Evolutionary conservation across 2,113 vertebrate genomes (phyloP), one percentile per base, ranked within the genome.

Genomic region (Rutilus rutilus): DNA sequence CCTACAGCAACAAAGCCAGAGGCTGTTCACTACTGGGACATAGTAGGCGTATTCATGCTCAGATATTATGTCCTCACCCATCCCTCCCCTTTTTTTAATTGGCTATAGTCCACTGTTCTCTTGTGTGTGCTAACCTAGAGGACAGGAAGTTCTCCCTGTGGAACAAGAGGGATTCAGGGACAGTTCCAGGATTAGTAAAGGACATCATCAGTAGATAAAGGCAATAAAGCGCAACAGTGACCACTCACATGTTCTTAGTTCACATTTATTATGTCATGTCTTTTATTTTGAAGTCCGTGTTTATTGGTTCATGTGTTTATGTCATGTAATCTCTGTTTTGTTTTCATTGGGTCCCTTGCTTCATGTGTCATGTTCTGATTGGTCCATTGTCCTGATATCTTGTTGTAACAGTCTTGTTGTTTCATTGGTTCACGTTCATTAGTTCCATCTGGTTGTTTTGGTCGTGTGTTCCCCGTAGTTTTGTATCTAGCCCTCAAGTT

Each of bases 61-160:
- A 23, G 54, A 74, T 57, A 73, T 86, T 54, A 60, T 78, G 77
- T 52, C 60, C 60, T 86, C 84, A 75, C 82, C 65, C 47, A 45
- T 79, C 76, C 83, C 85, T 75, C 67, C 50, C 21, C 77, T 71
- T 57, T 59, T 86, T 30, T 64, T 77, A 83, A 79, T 60, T 69
- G 42, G 27, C 17, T 88, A 27, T 14, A 17, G 54, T 36, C 36
- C 57, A 62, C 33, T 42, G 36, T 39, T 62, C 57, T 42, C 33
- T 21, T n/a, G 77, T 79, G 33, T 2, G 77, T 6, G 50, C 77
- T 60, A 15, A 57, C 42, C 77, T 62, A 79, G 12, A 42, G 78
- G 78, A 62, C 57, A 42, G 33, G 7, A 60, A n/a, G 21, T 79
- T 25, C 23, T 79, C 77, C 33, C 23, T 17, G 5, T 14, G 39